Base-by-base conservation (phyloP, 2,797 vertebrate genomes). In the Danio tinwini region DNA sequence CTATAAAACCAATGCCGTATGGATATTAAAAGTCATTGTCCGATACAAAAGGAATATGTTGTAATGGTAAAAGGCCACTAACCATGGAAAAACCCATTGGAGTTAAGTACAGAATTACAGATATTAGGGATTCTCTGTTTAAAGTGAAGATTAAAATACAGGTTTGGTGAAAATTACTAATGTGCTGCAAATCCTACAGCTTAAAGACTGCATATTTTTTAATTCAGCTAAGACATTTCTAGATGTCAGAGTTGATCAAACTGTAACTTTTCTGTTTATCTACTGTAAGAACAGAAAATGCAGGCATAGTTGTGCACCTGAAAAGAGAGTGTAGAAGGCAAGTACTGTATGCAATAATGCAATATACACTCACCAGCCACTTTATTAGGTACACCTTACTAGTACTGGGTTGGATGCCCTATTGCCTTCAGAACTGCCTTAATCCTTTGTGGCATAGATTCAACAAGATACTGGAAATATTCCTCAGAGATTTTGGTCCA, bases 11-110 rank as follows among this genome's bases (percentile, higher is more conserved):
- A 52, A 81, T 79, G 70, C 55, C 3, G 42, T 19, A 14, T 58
- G 71, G 75, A 62, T 70, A 58, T 53, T 53, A 71, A 67, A 47
- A 79, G 59, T 77, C 58, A 49, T 73, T 75, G 64, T 63, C 71
- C 58, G 62, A 61, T 69, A 50, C 74, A 3, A 53, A 78, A 63
- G 37, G 70, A 74, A 61, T 71, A 49, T 83, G 78, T 52, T 74
- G 52, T 71, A 59, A 80, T 76, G 71, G 50, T 73, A 67, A 58
- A 69, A 70, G 47, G 44, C 39, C 52, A 37, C 50, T 8, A 81
- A 75, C 73, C 42, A 16, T 47, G 55, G 29, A 37, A 9, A 68
- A 81, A 40, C 47, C 17, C 29, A 68, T 59, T 62, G 14, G 17
- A n/a, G 19, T 42, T n/a, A 61, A 76, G 42, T 6, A 56, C 29